Evolutionary conservation across 2,888 invertebrate genomes (phyloP).

Genomic region (Tipula lateralis): DNA sequence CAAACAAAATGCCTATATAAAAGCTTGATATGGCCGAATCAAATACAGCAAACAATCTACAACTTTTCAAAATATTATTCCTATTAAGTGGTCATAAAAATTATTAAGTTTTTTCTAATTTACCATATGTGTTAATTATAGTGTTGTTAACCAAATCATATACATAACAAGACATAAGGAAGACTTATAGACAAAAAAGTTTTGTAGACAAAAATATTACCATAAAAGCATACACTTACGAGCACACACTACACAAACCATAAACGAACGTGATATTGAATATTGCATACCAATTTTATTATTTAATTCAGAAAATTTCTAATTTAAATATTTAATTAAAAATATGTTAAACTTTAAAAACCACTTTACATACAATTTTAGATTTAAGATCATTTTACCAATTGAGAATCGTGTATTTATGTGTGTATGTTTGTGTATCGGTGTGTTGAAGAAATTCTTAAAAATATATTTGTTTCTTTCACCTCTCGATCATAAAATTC

Average conservation of each 20-base stretch:
- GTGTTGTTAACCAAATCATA: not conserved
- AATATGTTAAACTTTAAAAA: not conserved
- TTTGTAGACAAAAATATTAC: not conserved
- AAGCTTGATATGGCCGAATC: too few species aligned
- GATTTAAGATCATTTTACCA: constrained; percentile 4
- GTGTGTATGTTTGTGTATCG: not conserved
- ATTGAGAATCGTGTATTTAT: not conserved
- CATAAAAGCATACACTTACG: not conserved
- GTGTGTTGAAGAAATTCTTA: not conserved
- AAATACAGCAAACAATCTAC: too few species aligned
- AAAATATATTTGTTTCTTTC: not conserved
- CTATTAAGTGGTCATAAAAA: not conserved
- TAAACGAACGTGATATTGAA: not conserved
- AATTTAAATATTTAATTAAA: constrained; percentile 13
- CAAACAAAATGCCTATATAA: too few species aligned
- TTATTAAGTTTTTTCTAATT: not conserved
- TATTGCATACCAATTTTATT: not conserved
- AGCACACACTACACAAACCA: not conserved
- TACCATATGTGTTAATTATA: not conserved
- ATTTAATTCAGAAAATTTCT: not conserved
- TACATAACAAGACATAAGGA: not conserved
- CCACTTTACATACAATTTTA: not conserved
- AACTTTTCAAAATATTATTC: too few species aligned
- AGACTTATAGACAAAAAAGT: not conserved
- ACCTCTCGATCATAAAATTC: not conserved